Percentiles rank a stretch among this genome's conserved stretches.
Conservation (phyloP, 2,113 vertebrate species). For the Indicator indicator region DNA sequence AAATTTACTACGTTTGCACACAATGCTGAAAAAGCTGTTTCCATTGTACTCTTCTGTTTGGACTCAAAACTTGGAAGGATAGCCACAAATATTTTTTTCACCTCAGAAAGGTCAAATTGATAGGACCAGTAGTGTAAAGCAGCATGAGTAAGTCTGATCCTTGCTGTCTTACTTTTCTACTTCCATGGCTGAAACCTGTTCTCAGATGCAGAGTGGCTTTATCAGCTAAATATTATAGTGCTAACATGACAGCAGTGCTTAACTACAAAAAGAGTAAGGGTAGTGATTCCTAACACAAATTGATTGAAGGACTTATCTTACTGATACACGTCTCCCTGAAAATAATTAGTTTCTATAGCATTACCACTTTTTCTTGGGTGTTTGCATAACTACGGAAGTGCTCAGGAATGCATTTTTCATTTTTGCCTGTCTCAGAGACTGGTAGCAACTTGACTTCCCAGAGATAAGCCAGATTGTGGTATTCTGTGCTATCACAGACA, state of each 20-base stretch:
- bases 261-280: neutral
- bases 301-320: neutral
- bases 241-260: neutral
- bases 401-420: conserved; percentile 14
- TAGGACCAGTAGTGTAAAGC: neutral
- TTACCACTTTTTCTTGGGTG: neutral
- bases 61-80: neutral
- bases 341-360: neutral
- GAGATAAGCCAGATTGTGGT: neutral
- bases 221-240: neutral
- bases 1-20: neutral
- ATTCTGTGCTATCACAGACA: neutral
- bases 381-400: neutral
- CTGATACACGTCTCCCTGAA: neutral
- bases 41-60: neutral
- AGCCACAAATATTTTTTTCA: neutral
- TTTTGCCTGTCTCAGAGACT: neutral
- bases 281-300: neutral
- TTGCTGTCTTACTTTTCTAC: neutral
- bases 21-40: neutral
- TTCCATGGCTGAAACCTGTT: neutral
- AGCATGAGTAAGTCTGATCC: neutral
- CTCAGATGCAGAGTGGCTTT: neutral
- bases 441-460: neutral
- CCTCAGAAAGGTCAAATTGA: neutral